Percentiles rank a stretch among this genome's conserved stretches.
phyloP scores from a whole-genome alignment of 2,888 invertebrate species.

The Hanleya hanleyi region DNA sequence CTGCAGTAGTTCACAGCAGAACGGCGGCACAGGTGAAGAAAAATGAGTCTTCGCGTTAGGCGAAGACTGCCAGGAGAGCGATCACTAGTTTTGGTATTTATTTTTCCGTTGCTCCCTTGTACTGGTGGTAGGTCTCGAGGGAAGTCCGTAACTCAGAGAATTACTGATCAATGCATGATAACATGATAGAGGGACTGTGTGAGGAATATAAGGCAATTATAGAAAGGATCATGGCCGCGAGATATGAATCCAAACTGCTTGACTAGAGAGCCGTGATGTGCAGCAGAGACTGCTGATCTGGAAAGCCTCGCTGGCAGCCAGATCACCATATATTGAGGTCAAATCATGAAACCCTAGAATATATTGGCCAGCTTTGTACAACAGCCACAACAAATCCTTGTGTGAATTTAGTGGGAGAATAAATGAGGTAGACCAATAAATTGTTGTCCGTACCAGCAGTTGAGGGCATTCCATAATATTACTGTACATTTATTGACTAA shows the following conservation, averaged over 20 bases:
- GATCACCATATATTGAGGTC: neutral
- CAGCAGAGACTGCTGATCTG: no score
- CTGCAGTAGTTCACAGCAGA: neutral
- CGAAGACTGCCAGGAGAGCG: neutral
- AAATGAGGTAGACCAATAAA: no score
- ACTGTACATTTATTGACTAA: no score
- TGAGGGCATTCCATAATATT: no score
- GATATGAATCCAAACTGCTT: slow-evolving; percentile 1
- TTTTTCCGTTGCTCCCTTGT: neutral
- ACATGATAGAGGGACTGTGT: neutral
- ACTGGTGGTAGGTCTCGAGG: neutral
- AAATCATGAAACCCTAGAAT: neutral
- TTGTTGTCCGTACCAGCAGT: no score
- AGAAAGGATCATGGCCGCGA: neutral
- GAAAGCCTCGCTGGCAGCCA: neutral
- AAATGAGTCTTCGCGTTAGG: neutral
- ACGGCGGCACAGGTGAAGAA: neutral
- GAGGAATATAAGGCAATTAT: neutral
- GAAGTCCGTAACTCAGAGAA: neutral
- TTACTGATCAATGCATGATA: neutral
- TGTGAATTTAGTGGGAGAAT: no score
- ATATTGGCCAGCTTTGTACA: no score
- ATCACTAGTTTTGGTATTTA: slow-evolving; percentile 2
- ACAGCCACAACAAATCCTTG: no score
- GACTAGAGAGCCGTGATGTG: neutral